These are phyloP conservation scores for Drosophila leontia DNA, from an alignment of 1,140 invertebrate species.

Conservation along the genomic window DNA sequence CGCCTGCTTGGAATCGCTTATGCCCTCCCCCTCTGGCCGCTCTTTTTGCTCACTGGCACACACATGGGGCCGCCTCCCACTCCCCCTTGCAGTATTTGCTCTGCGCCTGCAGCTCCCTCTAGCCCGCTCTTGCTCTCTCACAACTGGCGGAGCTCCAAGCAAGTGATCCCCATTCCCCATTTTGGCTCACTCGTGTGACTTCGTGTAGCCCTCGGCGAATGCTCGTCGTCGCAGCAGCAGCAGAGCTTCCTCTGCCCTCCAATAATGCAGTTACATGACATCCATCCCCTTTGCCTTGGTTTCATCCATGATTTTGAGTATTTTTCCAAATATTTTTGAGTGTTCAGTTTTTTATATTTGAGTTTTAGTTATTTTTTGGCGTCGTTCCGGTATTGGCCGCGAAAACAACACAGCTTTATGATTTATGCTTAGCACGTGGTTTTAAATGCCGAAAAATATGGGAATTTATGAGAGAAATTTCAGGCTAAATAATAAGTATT, in stretches of 20 bases:
- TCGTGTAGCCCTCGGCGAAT: slow-evolving; percentile 47
- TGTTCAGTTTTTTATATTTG: not conserved
- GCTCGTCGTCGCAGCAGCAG: slow-evolving; percentile 14
- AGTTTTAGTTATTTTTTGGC: not conserved
- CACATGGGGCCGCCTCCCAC: not conserved
- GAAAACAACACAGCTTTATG: slow-evolving; percentile 7
- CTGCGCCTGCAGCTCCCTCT: slow-evolving; percentile 4
- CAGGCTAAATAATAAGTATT: no score
- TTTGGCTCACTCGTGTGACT: slow-evolving; percentile 10
- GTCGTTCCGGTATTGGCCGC: slow-evolving; percentile 2
- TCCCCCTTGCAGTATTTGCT: slow-evolving; percentile 26
- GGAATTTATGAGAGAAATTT: not conserved
- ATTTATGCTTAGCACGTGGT: slow-evolving; percentile 32
- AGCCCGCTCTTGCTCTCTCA: slow-evolving; percentile 8
- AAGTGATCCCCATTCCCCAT: slow-evolving; percentile 28
- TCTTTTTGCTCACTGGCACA: slow-evolving; percentile 2
- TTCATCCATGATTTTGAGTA: slow-evolving; percentile 5
- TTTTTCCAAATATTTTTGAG: slow-evolving; percentile 31
- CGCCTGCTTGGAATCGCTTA: slow-evolving; percentile 6
- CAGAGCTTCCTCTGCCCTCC: slow-evolving; percentile 30
- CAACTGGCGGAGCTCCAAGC: slow-evolving; percentile 78
- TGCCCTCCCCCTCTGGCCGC: not conserved
- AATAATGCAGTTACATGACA: slow-evolving; percentile 9
- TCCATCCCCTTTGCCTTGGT: not conserved
- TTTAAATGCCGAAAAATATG: not conserved